Conservation (phyloP, 92 coral and sea anemone species). For the Montipora capitata region DNA sequence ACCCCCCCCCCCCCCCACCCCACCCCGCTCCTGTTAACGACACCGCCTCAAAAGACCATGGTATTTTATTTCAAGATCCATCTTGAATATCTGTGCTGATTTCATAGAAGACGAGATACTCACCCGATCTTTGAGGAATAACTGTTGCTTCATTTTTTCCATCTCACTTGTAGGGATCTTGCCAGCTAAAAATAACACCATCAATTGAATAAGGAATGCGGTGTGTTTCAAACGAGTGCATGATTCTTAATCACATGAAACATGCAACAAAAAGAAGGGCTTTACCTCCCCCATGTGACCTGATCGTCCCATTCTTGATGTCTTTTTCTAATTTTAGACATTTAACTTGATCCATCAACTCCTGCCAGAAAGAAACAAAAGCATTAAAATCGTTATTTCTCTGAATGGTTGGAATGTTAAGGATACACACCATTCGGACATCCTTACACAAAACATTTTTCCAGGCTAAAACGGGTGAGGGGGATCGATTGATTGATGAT, state of each 20-base stretch:
- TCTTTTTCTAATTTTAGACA: conserved; percentile 90
- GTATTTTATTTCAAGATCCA: too few relatives aligned
- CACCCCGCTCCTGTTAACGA: too few relatives aligned
- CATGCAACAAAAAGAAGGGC: too few relatives aligned
- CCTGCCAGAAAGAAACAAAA: conserved; percentile 65
- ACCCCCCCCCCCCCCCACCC: too few relatives aligned
- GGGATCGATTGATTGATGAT: too few relatives aligned
- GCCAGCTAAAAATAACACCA: conserved; percentile 34
- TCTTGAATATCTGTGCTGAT: too few relatives aligned
- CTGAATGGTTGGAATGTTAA: neutral
- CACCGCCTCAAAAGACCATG: neutral
- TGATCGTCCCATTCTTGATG: conserved; percentile 80
- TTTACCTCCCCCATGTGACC: conserved; percentile 77
- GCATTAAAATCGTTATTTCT: neutral
- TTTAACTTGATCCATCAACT: conserved; percentile 92
- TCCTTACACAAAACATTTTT: too few relatives aligned
- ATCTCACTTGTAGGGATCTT: conserved; percentile 79
- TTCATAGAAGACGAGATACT: conserved; percentile 15
- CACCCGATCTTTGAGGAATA: conserved; percentile 92
- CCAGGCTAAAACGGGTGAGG: neutral
- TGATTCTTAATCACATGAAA: too few relatives aligned
- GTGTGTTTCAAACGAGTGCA: too few relatives aligned
- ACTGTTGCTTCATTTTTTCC: conserved; percentile 84
- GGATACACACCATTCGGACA: neutral
- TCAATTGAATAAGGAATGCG: neutral